These are phyloP conservation scores for Hirundo rustica DNA, from an alignment of 2,797 vertebrate genomes.

Conservation along the genomic window DNA sequence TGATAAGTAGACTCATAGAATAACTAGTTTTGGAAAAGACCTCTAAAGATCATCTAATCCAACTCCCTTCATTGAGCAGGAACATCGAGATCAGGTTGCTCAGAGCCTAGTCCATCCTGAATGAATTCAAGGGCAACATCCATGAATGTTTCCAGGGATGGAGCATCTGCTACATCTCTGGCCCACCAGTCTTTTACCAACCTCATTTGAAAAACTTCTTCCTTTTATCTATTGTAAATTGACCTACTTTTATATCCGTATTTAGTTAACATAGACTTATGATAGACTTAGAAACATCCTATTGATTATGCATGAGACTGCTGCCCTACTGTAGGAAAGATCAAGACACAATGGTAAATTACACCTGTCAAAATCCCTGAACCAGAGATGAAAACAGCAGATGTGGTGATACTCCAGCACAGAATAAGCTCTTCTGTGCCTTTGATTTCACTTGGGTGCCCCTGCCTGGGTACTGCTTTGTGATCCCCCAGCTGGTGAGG, in stretches of 20 bases:
- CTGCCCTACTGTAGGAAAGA: background rate
- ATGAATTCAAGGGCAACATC: too few relatives aligned
- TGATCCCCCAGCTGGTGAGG: background rate
- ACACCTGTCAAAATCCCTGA: background rate
- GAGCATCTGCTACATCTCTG: background rate
- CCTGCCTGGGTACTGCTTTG: background rate
- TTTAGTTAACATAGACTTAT: background rate
- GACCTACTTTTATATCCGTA: background rate
- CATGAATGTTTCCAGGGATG: background rate
- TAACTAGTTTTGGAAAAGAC: background rate
- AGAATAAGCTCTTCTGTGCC: background rate
- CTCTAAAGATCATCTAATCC: background rate
- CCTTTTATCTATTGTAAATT: background rate
- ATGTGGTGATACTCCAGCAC: background rate
- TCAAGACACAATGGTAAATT: background rate
- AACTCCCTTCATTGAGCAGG: background rate
- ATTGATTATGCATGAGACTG: background rate
- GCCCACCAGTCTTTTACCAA: background rate
- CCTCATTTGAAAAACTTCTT: background rate
- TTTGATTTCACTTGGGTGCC: background rate
- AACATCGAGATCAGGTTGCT: background rate
- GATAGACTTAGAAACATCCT: background rate
- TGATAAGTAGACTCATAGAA: background rate
- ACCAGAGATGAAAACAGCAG: background rate
- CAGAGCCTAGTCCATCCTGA: background rate